These are phyloP conservation scores for Crepidodera aurea DNA, from an alignment of 2,888 invertebrate species.

Conservation along the genomic window DNA sequence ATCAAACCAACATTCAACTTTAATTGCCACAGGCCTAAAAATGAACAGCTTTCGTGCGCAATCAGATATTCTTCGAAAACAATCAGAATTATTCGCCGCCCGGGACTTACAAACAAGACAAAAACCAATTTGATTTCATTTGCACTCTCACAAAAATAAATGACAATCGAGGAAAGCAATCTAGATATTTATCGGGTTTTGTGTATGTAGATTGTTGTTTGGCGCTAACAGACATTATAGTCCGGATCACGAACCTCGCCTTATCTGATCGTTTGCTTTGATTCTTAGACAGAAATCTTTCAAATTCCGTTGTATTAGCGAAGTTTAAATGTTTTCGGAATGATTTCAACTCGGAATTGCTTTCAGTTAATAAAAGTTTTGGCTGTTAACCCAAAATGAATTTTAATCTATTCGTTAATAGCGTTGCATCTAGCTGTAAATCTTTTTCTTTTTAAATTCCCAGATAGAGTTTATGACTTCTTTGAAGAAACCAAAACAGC, in stretches of 20 bases:
- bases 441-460: too few relatives aligned
- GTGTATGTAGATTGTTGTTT: slow-evolving; percentile 44
- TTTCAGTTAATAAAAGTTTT: slow-evolving; percentile 14
- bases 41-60: slow-evolving; percentile 50
- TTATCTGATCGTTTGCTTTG: slow-evolving; percentile 38
- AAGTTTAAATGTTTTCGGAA: slow-evolving; percentile 29
- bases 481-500: too few relatives aligned
- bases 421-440: too few relatives aligned
- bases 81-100: slow-evolving; percentile 40
- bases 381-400: too few relatives aligned
- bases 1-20: slow-evolving; percentile 33
- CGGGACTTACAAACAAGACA: slow-evolving; percentile 42
- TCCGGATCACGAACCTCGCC: slow-evolving; percentile 42
- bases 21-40: slow-evolving; percentile 45
- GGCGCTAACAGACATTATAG: slow-evolving; percentile 46
- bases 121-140: slow-evolving; percentile 49
- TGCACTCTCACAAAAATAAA: slow-evolving; percentile 46
- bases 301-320: slow-evolving; percentile 33
- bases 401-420: too few relatives aligned
- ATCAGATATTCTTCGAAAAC: slow-evolving; percentile 43
- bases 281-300: slow-evolving; percentile 34
- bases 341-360: not conserved
- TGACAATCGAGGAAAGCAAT: slow-evolving; percentile 41
- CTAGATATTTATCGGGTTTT: slow-evolving; percentile 42
- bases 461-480: too few relatives aligned